Evolutionary conservation across 1,140 invertebrate genomes (phyloP).

Genomic region (Heliconius melpomene): DNA sequence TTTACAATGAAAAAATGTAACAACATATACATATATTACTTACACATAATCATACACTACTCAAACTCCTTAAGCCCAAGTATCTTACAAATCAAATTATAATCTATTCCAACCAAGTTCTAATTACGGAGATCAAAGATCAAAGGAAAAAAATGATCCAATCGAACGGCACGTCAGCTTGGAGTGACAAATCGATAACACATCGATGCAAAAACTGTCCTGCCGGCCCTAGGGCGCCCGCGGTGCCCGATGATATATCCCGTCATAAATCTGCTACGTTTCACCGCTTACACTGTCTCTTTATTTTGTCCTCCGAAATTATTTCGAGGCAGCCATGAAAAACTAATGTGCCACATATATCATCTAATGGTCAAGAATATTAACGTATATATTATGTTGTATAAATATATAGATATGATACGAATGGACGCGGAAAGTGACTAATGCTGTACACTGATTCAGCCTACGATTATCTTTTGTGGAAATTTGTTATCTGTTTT

Average conservation of each 20-base stretch:
- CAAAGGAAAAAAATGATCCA: constrained; percentile 10
- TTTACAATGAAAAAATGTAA: too few species aligned
- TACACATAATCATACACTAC: neutral
- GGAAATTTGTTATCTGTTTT: neutral
- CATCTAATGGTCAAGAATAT: constrained; percentile 35
- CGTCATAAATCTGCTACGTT: constrained; percentile 54
- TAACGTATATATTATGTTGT: constrained; percentile 23
- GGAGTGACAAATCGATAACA: constrained; percentile 37
- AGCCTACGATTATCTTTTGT: constrained; percentile 10
- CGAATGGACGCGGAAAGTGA: neutral
- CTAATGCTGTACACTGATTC: constrained; percentile 19
- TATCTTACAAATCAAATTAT: constrained; percentile 7
- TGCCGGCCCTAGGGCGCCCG: constrained; percentile 20
- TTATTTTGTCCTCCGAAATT: constrained; percentile 42
- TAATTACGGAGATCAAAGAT: neutral
- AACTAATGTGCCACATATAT: constrained; percentile 46
- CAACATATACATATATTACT: neutral
- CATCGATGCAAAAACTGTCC: constrained; percentile 41
- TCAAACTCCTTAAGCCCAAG: neutral
- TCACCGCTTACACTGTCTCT: constrained; percentile 39
- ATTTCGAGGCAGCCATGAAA: constrained; percentile 38
- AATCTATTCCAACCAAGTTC: constrained; percentile 8
- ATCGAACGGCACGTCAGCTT: constrained; percentile 7
- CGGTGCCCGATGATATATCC: constrained; percentile 52
- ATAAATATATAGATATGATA: neutral